These are phyloP conservation scores for Pseudolycoriella hygida DNA, from an alignment of 2,888 invertebrate species.

Conservation along the genomic window DNA sequence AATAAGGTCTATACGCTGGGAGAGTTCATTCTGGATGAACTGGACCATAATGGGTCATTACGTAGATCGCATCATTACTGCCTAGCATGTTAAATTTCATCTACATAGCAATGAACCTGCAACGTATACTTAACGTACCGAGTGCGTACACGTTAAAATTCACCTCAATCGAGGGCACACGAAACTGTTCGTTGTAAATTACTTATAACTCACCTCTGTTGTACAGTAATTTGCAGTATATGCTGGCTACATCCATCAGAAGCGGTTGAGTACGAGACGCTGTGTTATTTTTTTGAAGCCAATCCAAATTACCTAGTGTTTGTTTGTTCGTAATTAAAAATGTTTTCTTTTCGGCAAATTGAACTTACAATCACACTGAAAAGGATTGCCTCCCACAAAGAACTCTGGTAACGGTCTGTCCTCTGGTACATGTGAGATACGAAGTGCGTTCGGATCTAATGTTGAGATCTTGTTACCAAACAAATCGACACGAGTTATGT, in stretches of 20 bases:
- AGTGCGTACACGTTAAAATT: too few relatives aligned
- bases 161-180: too few relatives aligned
- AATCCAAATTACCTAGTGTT: constrained; percentile 71
- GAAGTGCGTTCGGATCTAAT: constrained; percentile 75
- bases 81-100: too few relatives aligned
- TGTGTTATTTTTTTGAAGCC: constrained; percentile 80
- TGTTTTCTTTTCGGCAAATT: too few relatives aligned
- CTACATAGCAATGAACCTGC: too few relatives aligned
- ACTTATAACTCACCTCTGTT: constrained; percentile 37
- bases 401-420: constrained; percentile 70
- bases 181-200: too few relatives aligned
- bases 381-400: constrained; percentile 85
- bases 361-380: constrained; percentile 66
- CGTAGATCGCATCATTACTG: too few relatives aligned
- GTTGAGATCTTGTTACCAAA: constrained; percentile 82
- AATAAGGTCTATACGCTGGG: too few relatives aligned
- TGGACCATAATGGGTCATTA: too few relatives aligned
- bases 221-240: constrained; percentile 75
- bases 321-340: too few relatives aligned
- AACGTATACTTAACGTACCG: too few relatives aligned
- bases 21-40: too few relatives aligned
- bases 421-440: constrained; percentile 62
- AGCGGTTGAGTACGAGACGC: constrained; percentile 71
- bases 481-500: constrained; percentile 78
- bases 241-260: constrained; percentile 75